Conservation (phyloP, 2,797 vertebrate genomes). For the Darevskia mixta region DNA sequence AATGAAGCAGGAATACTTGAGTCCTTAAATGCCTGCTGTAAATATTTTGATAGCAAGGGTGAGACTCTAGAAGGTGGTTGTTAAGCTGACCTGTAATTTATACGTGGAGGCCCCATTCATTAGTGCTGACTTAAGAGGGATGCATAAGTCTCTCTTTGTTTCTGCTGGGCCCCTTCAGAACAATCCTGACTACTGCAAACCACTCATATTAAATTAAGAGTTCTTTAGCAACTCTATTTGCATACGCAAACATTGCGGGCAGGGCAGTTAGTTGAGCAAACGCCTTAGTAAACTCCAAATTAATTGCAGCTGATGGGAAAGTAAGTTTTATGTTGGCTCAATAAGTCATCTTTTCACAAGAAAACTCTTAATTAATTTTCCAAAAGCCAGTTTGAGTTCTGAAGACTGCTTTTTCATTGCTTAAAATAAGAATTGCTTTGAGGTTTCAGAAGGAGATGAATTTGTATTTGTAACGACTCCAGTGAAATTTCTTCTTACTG, state of each 20-base stretch:
- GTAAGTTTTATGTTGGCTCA: background rate
- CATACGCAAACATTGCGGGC: background rate
- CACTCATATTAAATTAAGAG: background rate
- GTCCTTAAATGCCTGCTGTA: background rate
- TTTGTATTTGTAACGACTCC: background rate
- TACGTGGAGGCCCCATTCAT: background rate
- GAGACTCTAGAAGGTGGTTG: background rate
- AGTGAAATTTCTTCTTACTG: background rate
- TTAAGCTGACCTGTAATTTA: slow-evolving; percentile 10
- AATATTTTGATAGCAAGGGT: slow-evolving; percentile 7
- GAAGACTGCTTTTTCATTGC: background rate
- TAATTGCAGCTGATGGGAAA: background rate
- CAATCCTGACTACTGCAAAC: background rate
- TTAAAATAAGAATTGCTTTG: background rate
- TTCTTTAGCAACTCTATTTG: background rate
- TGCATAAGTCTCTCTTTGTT: background rate
- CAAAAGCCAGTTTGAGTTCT: background rate
- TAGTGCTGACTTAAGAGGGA: background rate
- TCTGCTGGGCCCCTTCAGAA: background rate
- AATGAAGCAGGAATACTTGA: too few relatives aligned
- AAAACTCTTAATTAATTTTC: background rate
- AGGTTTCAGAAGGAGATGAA: background rate
- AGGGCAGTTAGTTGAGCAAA: accelerated
- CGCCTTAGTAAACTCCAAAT: background rate
- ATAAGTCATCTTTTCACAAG: background rate